Evolutionary conservation across 2,888 invertebrate species (phyloP).

Genomic region (Acanthopleura granulata): DNA sequence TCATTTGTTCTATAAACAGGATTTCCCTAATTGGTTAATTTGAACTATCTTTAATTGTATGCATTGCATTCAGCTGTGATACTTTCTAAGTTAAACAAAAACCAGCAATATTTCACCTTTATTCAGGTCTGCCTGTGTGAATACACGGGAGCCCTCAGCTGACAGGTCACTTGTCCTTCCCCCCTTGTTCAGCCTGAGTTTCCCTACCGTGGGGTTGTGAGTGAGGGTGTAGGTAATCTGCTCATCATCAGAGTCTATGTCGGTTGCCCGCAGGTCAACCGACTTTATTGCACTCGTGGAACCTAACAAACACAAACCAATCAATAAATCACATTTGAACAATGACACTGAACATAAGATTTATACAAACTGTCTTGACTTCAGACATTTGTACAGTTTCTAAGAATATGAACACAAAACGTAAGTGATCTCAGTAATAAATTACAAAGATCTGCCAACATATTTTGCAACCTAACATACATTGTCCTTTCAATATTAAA

Average conservation of each 20-base stretch:
- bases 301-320: slow-evolving; percentile 35
- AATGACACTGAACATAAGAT: no score
- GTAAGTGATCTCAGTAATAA: no score
- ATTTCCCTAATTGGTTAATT: no score
- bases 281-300: slow-evolving; percentile 50
- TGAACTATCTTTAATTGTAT: no score
- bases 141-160: slow-evolving; percentile 40
- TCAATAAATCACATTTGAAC: no score
- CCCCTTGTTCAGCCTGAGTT: slow-evolving; percentile 35
- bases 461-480: no score
- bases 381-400: no score
- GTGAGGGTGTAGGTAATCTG: slow-evolving; percentile 55
- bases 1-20: no score
- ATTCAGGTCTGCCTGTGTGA: slow-evolving; percentile 58
- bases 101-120: slow-evolving; percentile 40
- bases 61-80: background rate
- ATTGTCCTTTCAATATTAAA: no score
- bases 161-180: slow-evolving; percentile 32
- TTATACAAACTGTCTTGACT: no score
- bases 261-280: slow-evolving; percentile 52
- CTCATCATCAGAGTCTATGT: slow-evolving; percentile 62
- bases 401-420: no score
- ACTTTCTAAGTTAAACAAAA: background rate
- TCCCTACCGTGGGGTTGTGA: slow-evolving; percentile 52
- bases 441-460: no score